Conservation (phyloP, 2,888 invertebrate genomes). For the Plebejus melissa region DNA sequence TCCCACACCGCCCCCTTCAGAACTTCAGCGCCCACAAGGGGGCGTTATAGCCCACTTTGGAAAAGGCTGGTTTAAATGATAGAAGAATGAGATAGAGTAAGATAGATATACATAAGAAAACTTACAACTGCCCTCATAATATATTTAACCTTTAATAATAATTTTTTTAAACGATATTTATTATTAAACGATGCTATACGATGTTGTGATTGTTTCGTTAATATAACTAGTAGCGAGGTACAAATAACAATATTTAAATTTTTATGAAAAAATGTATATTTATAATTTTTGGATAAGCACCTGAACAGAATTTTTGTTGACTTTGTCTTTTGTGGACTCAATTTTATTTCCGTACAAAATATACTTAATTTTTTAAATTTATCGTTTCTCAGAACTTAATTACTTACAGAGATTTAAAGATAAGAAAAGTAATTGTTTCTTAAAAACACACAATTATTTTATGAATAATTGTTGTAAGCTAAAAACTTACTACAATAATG, state of each 20-base stretch:
- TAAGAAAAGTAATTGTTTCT: constrained; percentile 11
- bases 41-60: no score
- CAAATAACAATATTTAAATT: background rate
- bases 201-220: background rate
- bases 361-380: background rate
- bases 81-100: background rate
- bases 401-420: constrained; percentile 5
- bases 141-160: background rate
- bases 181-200: no score
- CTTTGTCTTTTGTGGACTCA: background rate
- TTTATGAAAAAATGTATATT: background rate
- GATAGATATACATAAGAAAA: background rate
- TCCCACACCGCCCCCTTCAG: no score
- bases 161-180: no score
- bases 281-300: background rate
- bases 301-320: background rate
- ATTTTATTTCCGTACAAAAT: background rate
- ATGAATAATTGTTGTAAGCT: background rate
- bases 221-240: background rate
- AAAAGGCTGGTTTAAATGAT: background rate
- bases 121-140: background rate
- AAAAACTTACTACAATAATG: background rate
- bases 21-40: no score
- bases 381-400: constrained; percentile 2
- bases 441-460: background rate